phyloP scores from a whole-genome alignment of 2,113 vertebrate species.

The Otolemur garnettii region DNA sequence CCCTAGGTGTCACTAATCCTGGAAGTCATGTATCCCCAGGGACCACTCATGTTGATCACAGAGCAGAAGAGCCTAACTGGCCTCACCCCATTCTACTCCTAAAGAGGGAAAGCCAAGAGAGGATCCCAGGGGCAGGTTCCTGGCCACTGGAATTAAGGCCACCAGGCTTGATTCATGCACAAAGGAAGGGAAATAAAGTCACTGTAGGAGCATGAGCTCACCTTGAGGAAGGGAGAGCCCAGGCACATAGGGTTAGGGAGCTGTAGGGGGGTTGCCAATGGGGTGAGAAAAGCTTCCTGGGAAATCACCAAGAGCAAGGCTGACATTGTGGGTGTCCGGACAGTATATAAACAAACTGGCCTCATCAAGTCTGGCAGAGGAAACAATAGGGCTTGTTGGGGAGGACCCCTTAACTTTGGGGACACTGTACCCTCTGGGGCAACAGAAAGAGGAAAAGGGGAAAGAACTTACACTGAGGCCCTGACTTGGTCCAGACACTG shows the following conservation, averaged over 20 bases:
- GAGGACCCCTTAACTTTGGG: no score
- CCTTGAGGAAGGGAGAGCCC: neutral
- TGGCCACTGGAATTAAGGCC: neutral
- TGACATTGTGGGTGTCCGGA: neutral
- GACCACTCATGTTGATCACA: neutral
- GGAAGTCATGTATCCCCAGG: neutral
- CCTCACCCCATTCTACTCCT: neutral
- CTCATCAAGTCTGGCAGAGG: neutral
- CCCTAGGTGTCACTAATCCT: neutral
- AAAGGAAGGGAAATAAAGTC: neutral
- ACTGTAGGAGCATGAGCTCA: neutral
- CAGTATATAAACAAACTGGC: neutral
- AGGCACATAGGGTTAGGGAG: neutral
- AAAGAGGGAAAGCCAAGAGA: neutral
- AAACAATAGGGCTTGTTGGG: neutral
- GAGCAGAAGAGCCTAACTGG: neutral
- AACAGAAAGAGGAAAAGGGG: neutral
- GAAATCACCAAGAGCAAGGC: neutral
- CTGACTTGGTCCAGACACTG: neutral
- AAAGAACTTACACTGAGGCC: no score
- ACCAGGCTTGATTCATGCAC: neutral
- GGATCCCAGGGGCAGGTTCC: neutral
- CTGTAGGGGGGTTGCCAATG: no score
- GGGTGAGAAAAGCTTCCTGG: neutral
- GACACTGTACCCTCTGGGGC: neutral